Evolutionary conservation across 2,113 vertebrate genomes (phyloP), one percentile per base, ranked within the genome.

Genomic region (Macroglossus sobrinus): DNA sequence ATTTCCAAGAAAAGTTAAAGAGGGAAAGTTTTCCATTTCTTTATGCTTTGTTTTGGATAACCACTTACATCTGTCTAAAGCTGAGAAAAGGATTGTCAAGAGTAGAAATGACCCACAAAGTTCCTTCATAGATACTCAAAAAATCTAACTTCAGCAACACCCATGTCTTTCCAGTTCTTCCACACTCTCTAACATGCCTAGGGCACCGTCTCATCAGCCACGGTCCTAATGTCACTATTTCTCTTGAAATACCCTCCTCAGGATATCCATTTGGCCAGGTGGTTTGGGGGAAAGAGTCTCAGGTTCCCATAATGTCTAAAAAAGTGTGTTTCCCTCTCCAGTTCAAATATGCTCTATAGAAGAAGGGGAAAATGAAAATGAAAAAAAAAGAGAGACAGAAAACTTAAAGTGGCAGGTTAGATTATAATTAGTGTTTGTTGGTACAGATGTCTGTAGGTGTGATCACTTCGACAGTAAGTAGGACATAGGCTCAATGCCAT

Each of bases 161-260:
- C 66, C 71, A 35, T 43, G 92, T 76, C 64, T 90, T 93, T 93
- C 87, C 50, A 24, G 61, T 90, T 97, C 76, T 93, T 66, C 84
- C 71, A 28, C 84, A 74, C 21, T 21, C 47, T 57, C 15, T 14
- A 38, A 2, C 7, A 28, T 64, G 78, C 40, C 55, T 91, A 1
- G 2, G 55, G 71, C n/a, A 84, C 8, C 57, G 30, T 79, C 45
- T 63, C 64, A n/a, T 53, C 22, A 12, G 15, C 43, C 33, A 76
- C 19, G 1, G 4, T 24, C 15, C 14, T 30, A 15, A 28, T 1
- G 8, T 22, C 12, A 11, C 75, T 35, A 68, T 16, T 11, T 76
- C 7, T 68, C 43, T 10, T 30, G 9, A 15, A 43, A 72, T 53
- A 71, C 10, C 57, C 43, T 45, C 40, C 5, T 63, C 22, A 64